Base-by-base conservation (phyloP, 2,113 vertebrate genomes). In the Saguinus midas region DNA sequence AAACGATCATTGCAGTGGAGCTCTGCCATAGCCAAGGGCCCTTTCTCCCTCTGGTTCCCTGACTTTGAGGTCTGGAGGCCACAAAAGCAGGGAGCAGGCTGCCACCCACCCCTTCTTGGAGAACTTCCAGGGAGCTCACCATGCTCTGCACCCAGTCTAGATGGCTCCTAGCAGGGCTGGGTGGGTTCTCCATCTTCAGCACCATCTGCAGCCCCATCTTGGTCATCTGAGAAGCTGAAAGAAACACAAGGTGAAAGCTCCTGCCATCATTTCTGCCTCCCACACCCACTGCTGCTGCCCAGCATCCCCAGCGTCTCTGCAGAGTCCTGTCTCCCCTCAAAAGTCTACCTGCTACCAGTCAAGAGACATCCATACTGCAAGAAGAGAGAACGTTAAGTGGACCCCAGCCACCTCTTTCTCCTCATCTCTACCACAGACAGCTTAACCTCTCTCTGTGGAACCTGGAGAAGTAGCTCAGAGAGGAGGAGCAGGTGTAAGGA, bases 161-260 rank as follows among this genome's bases (percentile, higher is more conserved):
- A 25, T 81, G 3, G 13, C 11, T 87, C 29, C 86, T 80, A 25
- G 18, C 29, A 0, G 25, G 45, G 25, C 3, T 9, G 0, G 45
- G 27, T 1, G 45, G 48, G 1, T 21, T 83, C 70, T 58, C 37
- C 5, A 5, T 76, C 82, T 94, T 96, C 75, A 97, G 43, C 57
- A 97, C 88, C 89, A 98, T 45, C 37, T 72, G 94, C 2, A 91
- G 73, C 80, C 95, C 52, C 88, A 97, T 66, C 89, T 58, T 95
- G 68, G 68, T 48, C 29, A 43, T 35, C 50, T 8, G 68, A 87
- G 82, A 72, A 50, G 29, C 96, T 96, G 79, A 79, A 58, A 66
- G 89, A 91, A 89, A 94, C 25, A 85, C 1, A 45, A 1, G 3
- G 8, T 35, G 58, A 64, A 75, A 52, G 29, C 2, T 18, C 27